Evolutionary conservation across 1,140 invertebrate species (phyloP).

Genomic region (Bombus superbus): DNA sequence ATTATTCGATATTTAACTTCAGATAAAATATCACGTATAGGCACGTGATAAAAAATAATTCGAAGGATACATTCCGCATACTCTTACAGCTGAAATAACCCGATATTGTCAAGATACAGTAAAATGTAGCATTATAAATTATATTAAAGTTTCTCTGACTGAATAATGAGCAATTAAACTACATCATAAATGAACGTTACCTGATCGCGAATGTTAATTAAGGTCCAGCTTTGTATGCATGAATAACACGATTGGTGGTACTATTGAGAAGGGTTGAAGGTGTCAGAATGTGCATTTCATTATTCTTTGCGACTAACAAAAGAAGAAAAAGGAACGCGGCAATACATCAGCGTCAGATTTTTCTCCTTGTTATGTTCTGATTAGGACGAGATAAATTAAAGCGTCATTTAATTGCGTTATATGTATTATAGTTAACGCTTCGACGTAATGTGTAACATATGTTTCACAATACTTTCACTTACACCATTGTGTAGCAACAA

Average conservation of each 20-base stretch:
- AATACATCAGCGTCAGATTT: conserved; percentile 13
- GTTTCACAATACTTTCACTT: conserved; percentile 42
- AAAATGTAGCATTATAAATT: conserved; percentile 6
- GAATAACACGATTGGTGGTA: neutral
- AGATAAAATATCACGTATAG: neutral
- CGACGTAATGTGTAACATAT: neutral
- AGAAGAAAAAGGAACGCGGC: neutral
- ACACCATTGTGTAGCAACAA: conserved; percentile 24
- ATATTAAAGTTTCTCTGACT: too few relatives aligned
- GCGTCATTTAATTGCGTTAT: conserved; percentile 11
- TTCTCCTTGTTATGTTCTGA: neutral
- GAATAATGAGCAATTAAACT: neutral
- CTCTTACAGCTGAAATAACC: neutral
- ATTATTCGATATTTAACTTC: neutral
- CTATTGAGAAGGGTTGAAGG: conserved; percentile 20
- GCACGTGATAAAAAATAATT: neutral
- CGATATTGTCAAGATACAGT: neutral
- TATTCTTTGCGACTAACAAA: neutral
- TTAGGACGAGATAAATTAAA: conserved; percentile 7
- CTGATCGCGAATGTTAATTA: neutral
- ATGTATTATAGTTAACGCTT: neutral
- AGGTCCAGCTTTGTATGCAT: neutral
- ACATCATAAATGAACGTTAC: neutral
- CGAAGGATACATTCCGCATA: conserved; percentile 7
- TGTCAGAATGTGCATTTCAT: neutral